phyloP scores from a whole-genome alignment of 2,113 vertebrate genomes.

The Xiphorhynchus elegans region DNA sequence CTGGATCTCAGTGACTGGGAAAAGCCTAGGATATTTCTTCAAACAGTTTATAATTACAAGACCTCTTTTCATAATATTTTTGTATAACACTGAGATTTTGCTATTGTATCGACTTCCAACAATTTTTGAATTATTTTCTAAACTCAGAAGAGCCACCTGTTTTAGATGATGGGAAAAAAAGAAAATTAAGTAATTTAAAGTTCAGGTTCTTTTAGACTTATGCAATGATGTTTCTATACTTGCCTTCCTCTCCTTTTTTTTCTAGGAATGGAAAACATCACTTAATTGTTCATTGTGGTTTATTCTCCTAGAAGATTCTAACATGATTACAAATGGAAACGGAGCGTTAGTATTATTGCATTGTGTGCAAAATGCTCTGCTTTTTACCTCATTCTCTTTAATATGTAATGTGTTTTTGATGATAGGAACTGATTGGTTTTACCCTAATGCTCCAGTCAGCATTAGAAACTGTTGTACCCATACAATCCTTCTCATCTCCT shows the following conservation, averaged over 20 bases:
- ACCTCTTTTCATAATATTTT: not conserved
- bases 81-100: not conserved
- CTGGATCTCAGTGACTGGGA: not conserved
- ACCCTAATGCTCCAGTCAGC: not conserved
- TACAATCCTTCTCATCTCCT: not conserved
- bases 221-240: not conserved
- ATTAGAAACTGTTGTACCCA: not conserved
- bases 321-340: not conserved
- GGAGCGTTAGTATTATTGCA: not conserved
- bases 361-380: not conserved
- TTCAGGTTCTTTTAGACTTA: not conserved
- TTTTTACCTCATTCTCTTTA: not conserved
- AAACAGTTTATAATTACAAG: not conserved
- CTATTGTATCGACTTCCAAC: not conserved
- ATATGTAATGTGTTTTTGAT: not conserved
- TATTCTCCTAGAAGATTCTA: not conserved
- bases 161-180: not conserved
- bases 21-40: not conserved
- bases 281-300: not conserved
- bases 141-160: not conserved
- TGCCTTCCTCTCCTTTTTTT: rapidly evolving
- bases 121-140: not conserved
- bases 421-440: not conserved
- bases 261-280: not conserved
- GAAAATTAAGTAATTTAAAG: not conserved